Conservation (phyloP, 37 sponge, comb jelly and placozoan genomes). For the Geodia barretti region DNA sequence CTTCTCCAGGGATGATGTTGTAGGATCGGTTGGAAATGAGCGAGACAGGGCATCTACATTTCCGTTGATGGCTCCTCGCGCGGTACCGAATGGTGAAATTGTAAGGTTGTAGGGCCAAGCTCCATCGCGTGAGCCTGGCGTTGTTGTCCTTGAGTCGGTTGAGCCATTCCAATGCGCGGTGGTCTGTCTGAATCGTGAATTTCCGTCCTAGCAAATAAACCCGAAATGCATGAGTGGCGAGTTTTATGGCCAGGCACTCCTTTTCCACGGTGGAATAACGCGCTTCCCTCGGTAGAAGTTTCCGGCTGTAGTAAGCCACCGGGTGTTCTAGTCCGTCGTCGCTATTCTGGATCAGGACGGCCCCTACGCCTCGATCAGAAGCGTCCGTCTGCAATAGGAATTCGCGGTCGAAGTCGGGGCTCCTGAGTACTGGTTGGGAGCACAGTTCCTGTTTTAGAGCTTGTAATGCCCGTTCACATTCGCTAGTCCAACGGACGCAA, state of each 20-base stretch:
- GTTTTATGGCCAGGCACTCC: constrained; percentile 48
- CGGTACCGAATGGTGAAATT: constrained; percentile 21
- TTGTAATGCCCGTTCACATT: constrained; percentile 42
- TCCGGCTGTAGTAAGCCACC: constrained; percentile 43
- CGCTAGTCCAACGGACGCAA: constrained; percentile 32
- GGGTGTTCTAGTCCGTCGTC: constrained; percentile 37
- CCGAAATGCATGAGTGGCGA: constrained; percentile 21
- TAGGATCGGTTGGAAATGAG: too few species aligned
- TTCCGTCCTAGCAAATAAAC: constrained; percentile 37
- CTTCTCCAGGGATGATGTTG: too few species aligned
- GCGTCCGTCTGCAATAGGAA: constrained; percentile 64
- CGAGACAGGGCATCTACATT: constrained; percentile 38
- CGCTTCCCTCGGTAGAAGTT: constrained; percentile 38
- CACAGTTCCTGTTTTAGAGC: constrained; percentile 7
- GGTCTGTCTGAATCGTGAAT: constrained; percentile 57
- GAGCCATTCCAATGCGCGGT: constrained; percentile 44
- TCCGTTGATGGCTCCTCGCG: constrained; percentile 20
- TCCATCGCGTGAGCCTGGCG: constrained; percentile 43
- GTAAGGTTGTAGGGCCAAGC: constrained; percentile 13
- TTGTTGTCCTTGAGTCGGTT: constrained; percentile 27
- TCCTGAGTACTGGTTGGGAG: constrained; percentile 29
- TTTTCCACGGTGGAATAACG: constrained; percentile 52
- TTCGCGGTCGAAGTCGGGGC: constrained; percentile 33
- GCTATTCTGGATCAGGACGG: constrained; percentile 49
- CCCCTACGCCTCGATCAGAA: constrained; percentile 44